phyloP scores from a whole-genome alignment of 2,888 invertebrate species.

The Enoplolaimus lenunculus region DNA sequence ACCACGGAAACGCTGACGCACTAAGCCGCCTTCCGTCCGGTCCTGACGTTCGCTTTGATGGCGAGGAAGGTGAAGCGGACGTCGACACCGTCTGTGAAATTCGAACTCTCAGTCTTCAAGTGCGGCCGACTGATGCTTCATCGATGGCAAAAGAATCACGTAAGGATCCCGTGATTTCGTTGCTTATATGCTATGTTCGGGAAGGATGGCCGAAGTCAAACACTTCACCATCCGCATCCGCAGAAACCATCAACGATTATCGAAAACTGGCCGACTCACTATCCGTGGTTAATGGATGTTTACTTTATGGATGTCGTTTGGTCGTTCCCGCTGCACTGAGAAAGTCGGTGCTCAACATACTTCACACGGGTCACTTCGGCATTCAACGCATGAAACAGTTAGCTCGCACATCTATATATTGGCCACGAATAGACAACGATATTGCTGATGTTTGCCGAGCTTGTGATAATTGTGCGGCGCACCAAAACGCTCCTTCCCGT shows the following conservation, averaged over 20 bases:
- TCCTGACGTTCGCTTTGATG: background rate
- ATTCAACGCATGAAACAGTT: background rate
- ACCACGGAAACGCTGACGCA: constrained; percentile 11
- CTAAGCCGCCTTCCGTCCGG: background rate
- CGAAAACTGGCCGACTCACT: background rate
- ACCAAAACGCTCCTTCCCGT: background rate
- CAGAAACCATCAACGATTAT: background rate
- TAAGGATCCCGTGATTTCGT: background rate
- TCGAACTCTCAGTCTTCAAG: background rate
- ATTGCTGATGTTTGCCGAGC: background rate
- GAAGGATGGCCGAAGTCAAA: background rate
- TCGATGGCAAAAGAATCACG: background rate
- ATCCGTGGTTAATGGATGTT: background rate
- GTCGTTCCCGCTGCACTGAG: background rate
- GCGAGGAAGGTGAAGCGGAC: background rate
- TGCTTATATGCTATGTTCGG: background rate
- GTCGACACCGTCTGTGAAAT: background rate
- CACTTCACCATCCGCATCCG: background rate
- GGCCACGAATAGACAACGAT: background rate
- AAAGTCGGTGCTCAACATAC: background rate
- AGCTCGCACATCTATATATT: background rate
- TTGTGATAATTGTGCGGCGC: background rate
- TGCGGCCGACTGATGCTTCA: background rate
- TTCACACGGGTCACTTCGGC: background rate
- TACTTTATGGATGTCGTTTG: background rate